Evolutionary conservation across 1,140 invertebrate genomes (phyloP), one percentile per base, ranked within the genome.

Genomic region (Lordiphosa collinella): DNA sequence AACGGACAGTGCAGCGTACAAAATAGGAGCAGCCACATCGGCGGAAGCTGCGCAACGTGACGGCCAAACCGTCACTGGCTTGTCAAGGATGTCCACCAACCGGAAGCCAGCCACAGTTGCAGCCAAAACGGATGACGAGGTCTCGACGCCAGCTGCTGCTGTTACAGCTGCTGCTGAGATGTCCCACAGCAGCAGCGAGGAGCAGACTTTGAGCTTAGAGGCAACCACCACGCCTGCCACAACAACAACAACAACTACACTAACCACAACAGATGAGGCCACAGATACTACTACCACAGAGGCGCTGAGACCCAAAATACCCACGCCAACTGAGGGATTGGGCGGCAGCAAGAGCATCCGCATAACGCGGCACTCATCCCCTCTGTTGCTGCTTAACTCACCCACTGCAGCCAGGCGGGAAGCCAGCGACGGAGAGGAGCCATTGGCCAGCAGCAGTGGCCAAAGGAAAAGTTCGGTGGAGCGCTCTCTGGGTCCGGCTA

Each of bases 11-110:
- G 37, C n/a, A 63, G 36, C 48, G 43, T 49, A 34, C 75, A 80
- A 71, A 74, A 80, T 80, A 80, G 76, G 76, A 80, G 71, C 76
- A 65, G 74, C 78, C 65, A 84, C 78, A 60, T 82, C 78, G 59
- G 61, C 78, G 53, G 50, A 59, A 58, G 78, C 72, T 72, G 61
- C 78, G 53, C 82, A 70, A 63, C 52, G 59, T 72, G 68, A 58
- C 64, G 46, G 60, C 58, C 14, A 35, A 14, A 16, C 46, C 16
- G 46, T 48, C 46, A 32, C 46, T 29, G 62, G 63, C 63, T 55
- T 46, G 63, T 73, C 59, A 55, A 85, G 57, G 54, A 87, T 87
- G 85, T 87, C 85, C 56, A 79, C 79, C 66, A 29, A 29, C 25
- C 85, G 85, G 7, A 87, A 87, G 60, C 56, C 75, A 57, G 46